Evolutionary conservation across 1,140 invertebrate genomes (phyloP), one percentile per base, ranked within the genome.

Genomic region (Bradynema listronoti): DNA sequence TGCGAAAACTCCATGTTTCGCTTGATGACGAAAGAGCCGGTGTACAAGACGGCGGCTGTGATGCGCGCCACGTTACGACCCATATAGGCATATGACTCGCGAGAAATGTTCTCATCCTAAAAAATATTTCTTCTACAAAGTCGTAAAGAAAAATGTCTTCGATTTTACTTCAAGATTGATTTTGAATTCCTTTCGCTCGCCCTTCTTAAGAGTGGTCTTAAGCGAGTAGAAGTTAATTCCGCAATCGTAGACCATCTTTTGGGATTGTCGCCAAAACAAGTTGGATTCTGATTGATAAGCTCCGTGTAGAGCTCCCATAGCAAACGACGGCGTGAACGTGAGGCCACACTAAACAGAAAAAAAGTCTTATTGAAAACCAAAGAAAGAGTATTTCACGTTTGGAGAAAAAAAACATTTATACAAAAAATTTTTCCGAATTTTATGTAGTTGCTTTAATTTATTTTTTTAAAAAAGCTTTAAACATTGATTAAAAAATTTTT

Each of bases 261-360:
- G 25, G n/a, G 36, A 32, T 4, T 64, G 24, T n/a, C 27, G 22
- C 59, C 59, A 32, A 63, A 63, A 4, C 50, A 56, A 14, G 41
- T 49, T 24, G n/a, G 29, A 22, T 63, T 51, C 24, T 39, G 14
- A 1, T 49, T 49, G 19, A 63, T 6, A 30, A 63, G 30, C 7
- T 47, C 32, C 42, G 49, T 58, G 39, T 46, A 66, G 14, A 66
- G 61, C 11, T 16, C 63, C 61, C 61, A 63, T 1, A 62, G 22
- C 4, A 58, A 36, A 4, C 47, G 33, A 2, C 61, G 43, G 4
- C 61, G 61, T 1, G 49, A 45, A 22, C 65, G 41, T 5, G 49
- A 54, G 2, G 46, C 36, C 3, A 34, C 61, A 51, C 61, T 63
- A 34, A 56, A 63, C 16, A 29, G n/a, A 3, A 4, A n/a, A 14